These are phyloP conservation scores for Coptodon bakossiorum DNA, from an alignment of 2,113 vertebrate species.

Conservation along the genomic window DNA sequence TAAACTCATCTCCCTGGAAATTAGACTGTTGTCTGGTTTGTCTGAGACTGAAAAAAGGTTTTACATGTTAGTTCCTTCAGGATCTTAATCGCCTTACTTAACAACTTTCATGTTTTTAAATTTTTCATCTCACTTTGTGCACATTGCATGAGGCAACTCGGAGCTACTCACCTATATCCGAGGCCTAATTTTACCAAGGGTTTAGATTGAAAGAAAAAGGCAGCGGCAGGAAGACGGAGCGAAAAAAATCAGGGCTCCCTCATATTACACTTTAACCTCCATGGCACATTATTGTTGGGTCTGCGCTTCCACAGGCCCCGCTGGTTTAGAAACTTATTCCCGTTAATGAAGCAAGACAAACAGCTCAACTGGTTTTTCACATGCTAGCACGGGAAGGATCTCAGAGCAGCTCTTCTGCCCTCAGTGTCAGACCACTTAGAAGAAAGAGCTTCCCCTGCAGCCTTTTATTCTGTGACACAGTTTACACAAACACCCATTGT, in stretches of 20 bases:
- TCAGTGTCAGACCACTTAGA: neutral
- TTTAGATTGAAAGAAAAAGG: neutral
- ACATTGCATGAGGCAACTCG: neutral
- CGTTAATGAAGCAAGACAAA: neutral
- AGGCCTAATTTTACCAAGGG: neutral
- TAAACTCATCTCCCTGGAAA: slow-evolving; percentile 31
- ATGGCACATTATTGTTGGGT: neutral
- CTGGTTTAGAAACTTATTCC: neutral
- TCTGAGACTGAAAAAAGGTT: slow-evolving; percentile 9
- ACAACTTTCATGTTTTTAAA: slow-evolving; percentile 1
- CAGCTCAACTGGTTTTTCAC: neutral
- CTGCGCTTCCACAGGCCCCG: neutral
- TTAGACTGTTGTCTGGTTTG: slow-evolving; percentile 29
- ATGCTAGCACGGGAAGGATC: neutral
- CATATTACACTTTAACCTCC: slow-evolving; percentile 15
- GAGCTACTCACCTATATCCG: neutral
- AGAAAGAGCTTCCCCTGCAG: neutral
- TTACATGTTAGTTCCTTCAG: neutral
- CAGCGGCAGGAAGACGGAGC: neutral
- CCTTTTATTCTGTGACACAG: neutral
- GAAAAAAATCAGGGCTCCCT: neutral
- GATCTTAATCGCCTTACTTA: slow-evolving; percentile 12
- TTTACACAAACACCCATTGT: neutral
- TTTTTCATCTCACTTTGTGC: neutral
- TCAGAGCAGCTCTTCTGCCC: neutral